phyloP scores from a whole-genome alignment of 2,888 invertebrate species.

The Ochropleura leucogaster region DNA sequence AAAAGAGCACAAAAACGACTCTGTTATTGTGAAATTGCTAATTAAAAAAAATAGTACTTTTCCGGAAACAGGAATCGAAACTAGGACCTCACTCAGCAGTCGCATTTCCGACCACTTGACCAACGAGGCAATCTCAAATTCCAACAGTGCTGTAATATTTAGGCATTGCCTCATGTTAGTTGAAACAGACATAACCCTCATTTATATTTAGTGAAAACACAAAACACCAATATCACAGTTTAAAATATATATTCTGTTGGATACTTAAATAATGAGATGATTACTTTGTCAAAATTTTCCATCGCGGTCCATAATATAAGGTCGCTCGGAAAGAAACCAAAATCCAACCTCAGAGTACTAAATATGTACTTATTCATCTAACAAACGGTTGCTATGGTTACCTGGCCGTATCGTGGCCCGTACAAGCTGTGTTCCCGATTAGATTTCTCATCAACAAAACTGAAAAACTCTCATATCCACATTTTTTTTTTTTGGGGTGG shows the following conservation, averaged over 20 bases:
- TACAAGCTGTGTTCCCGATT: neutral
- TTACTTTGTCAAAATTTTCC: neutral
- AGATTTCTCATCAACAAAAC: neutral
- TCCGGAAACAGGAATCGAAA: too few relatives aligned
- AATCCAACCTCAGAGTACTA: neutral
- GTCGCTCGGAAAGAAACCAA: neutral
- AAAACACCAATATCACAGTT: too few relatives aligned
- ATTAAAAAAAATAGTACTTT: too few relatives aligned
- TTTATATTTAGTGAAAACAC: too few relatives aligned
- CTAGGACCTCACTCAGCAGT: too few relatives aligned
- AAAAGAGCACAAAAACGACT: too few relatives aligned
- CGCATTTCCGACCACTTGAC: too few relatives aligned
- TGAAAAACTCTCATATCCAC: neutral
- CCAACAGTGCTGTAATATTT: neutral
- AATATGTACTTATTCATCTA: neutral
- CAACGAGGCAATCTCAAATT: too few relatives aligned
- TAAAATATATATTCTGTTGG: too few relatives aligned
- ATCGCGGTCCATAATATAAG: neutral
- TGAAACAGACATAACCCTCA: neutral
- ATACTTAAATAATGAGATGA: neutral
- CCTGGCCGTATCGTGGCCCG: neutral
- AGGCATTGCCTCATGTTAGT: neutral
- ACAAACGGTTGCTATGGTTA: slow-evolving; percentile 22
- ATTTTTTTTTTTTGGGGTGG: too few relatives aligned
- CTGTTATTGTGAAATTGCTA: too few relatives aligned